Base-by-base conservation (phyloP, 1,140 invertebrate species). In the Varroa destructor region DNA sequence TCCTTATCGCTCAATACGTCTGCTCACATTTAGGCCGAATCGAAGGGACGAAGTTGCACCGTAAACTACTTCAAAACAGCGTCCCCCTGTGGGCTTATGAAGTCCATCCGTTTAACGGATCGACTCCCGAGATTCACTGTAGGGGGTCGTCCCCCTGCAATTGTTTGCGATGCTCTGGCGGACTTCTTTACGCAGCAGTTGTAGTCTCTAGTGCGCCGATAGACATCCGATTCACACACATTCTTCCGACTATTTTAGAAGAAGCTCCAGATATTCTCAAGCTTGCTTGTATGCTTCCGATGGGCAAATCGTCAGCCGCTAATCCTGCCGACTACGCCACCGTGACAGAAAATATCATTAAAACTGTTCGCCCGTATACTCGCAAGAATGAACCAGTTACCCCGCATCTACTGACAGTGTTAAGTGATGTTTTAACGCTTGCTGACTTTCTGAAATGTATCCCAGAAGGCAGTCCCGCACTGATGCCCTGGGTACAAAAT, bases 401-500 rank as follows among this genome's bases (percentile, higher is more conserved):
- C 10, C 61, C 14, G 8, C 61, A 67, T 67, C 61, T 67, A 46
- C 61, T 67, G 5, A 67, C 61, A 12, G 61, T 40, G 10, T 40
- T 67, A 46, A 67, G 61, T 40, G 61, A 67, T 37, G 37, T 67
- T 40, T 8, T 67, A 12, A 36, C 36, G 12, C 36, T 67, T 40
- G 46, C 61, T 5, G 61, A 67, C 37, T 67, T 67, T 46, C 37
- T 67, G 61, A 67, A 67, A 37, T 67, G 61, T 40, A 37, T 67
- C 40, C 61, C 61, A 8, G 61, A 67, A 2, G 40, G 40, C 14
- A 4, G 40, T 14, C 14, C 12, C 61, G 4, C 57, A 5, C 36
- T 67, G 12, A 40, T 67, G 37, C 61, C 61, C 46, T 67, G 61
- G 61, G 61, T 67, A 40, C 61, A 67, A 37, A 67, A 67, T 40